phyloP scores from a whole-genome alignment of 2,797 vertebrate species.

The Anomalospiza imberbis region DNA sequence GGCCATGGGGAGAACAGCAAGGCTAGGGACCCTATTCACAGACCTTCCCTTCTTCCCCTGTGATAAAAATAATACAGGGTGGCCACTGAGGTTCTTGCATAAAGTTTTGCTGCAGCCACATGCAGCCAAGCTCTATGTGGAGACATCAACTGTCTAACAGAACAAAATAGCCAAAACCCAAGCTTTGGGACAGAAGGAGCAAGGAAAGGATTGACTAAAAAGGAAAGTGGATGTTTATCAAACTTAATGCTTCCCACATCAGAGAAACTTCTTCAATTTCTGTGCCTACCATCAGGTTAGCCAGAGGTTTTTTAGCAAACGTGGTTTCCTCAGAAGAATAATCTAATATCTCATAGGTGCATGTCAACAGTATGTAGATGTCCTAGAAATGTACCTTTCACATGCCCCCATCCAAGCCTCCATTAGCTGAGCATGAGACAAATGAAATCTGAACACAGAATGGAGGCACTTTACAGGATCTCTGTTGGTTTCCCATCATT shows the following conservation, averaged over 20 bases:
- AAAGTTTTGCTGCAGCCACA: not conserved
- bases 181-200: not conserved
- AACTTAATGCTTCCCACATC: not conserved
- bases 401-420: not conserved
- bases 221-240: not conserved
- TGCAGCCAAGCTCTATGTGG: fast-evolving
- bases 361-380: not conserved
- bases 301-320: not conserved
- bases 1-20: not conserved
- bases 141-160: not conserved
- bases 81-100: not conserved
- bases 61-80: not conserved
- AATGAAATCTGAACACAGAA: not conserved
- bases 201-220: not conserved
- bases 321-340: not conserved
- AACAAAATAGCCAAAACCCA: not conserved
- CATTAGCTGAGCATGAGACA: not conserved
- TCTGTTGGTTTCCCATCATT: not conserved
- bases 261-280: not conserved
- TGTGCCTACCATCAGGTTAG: not conserved
- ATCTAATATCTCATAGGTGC: not conserved
- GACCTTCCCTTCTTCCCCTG: fast-evolving
- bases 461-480: not conserved
- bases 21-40: not conserved
- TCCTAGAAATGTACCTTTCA: not conserved